A percentile compares a stretch with the other conserved stretches of the same genome.
Conservation (phyloP, 2,888 invertebrate genomes). For the Leucania comma region DNA sequence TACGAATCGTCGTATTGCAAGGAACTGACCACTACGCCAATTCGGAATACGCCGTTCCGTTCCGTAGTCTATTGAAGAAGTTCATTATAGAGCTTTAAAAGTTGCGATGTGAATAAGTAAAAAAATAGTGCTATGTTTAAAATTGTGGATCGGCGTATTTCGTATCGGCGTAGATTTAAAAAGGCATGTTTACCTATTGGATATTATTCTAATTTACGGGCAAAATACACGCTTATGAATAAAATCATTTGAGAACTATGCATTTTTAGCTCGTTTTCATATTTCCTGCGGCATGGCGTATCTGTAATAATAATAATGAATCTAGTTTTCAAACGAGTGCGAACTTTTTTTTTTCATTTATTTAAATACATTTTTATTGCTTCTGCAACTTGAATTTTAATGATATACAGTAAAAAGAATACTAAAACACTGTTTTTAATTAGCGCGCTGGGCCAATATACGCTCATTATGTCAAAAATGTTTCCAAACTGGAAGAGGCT, state of each 20-base stretch:
- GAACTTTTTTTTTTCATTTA: slow-evolving; percentile 19
- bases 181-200: slow-evolving; percentile 26
- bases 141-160: slow-evolving; percentile 23
- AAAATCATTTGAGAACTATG: slow-evolving; percentile 44
- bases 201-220: slow-evolving; percentile 11
- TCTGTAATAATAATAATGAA: not conserved
- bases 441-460: slow-evolving; percentile 42
- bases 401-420: slow-evolving; percentile 56
- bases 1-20: slow-evolving; percentile 36
- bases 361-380: slow-evolving; percentile 63
- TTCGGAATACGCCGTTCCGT: slow-evolving; percentile 20
- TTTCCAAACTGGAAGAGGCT: not conserved
- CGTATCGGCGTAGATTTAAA: slow-evolving; percentile 15
- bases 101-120: slow-evolving; percentile 29
- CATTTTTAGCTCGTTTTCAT: slow-evolving; percentile 25
- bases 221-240: slow-evolving; percentile 37
- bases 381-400: slow-evolving; percentile 55
- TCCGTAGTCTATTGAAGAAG: not conserved
- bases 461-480: not conserved
- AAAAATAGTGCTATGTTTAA: slow-evolving; percentile 39
- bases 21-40: slow-evolving; percentile 44
- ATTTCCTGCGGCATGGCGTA: slow-evolving; percentile 15
- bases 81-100: slow-evolving; percentile 6
- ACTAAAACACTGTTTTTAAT: slow-evolving; percentile 48
- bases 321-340: slow-evolving; percentile 30